Evolutionary conservation across 2,888 invertebrate genomes (phyloP), one percentile per base, ranked within the genome.

Genomic region (Camponotus fellah): DNA sequence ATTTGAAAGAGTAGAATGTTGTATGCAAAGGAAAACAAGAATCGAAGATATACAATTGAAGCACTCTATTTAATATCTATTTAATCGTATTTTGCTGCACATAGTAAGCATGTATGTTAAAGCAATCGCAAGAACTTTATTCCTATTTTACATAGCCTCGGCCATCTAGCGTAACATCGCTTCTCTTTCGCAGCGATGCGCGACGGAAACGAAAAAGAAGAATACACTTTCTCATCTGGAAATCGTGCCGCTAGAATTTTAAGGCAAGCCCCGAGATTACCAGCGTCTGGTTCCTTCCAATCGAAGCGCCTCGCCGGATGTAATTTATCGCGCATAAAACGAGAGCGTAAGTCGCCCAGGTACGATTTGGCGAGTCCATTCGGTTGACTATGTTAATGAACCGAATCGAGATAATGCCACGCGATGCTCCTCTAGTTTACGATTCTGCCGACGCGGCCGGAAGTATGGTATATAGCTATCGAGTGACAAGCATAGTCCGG

Each of bases 361-460:
- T 86, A 86, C 88, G 88, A 89, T 90, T 90, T 86, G 88, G 88
- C 75, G 82, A 81, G 87, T 84, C 85, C 84, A 85, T 90, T 89
- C 85, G 75, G 82, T 86, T 66, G 90, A 74, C 85, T 90, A 90
- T 90, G 90, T 90, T 90, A 90, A 90, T 90, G 89, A 90, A 89
- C 89, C 88, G 87, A 85, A 90, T 87, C 88, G 87, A 90, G 89
- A 90, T 90, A 90, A 90, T 90, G 87, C 88, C 68, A 79, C 79
- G 89, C 89, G 76, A 84, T 80, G 85, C 83, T 85, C 14, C 53
- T 82, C 75, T 85, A 85, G 87, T 92, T 91, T 90, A 92, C 85
- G 90, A 86, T 85, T 86, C 89, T 90, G 89, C 90, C 90, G 91
- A 92, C 91, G 88, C 89, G 88, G 88, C 89, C 88, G 91, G 89